Conservation (phyloP, 1,140 invertebrate genomes). For the Polypedilum vanderplanki region DNA sequence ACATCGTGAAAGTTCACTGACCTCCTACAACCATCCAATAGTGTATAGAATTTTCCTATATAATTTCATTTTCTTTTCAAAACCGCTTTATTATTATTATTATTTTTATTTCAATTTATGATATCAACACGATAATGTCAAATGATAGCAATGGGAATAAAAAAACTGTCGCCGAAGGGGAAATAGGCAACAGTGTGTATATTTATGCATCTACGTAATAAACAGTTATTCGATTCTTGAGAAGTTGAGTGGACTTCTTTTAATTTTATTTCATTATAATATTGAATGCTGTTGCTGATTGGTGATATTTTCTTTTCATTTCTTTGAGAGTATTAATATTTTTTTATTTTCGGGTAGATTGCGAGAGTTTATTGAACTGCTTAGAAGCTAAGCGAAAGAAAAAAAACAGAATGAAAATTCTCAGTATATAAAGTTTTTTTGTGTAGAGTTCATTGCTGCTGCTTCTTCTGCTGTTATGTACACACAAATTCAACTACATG, state of each 20-base stretch:
- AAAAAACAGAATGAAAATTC: too few species aligned
- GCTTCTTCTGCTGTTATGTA: not conserved
- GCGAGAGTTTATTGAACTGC: not conserved
- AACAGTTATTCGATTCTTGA: not conserved
- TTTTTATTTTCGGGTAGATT: not conserved
- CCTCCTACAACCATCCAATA: not conserved
- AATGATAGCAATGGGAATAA: not conserved
- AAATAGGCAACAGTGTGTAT: too few species aligned
- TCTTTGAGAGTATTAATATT: not conserved
- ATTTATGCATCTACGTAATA: not conserved
- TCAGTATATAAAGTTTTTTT: not conserved
- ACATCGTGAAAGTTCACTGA: slow-evolving; percentile 7
- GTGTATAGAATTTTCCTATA: slow-evolving; percentile 5
- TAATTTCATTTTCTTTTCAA: not conserved
- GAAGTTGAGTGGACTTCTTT: slow-evolving; percentile 1
- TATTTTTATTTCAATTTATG: not conserved
- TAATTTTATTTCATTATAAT: not conserved
- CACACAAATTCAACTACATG: not conserved
- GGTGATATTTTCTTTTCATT: slow-evolving; percentile 4
- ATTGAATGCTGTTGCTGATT: not conserved
- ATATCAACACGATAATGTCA: not conserved
- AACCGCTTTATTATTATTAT: not conserved
- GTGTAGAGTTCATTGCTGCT: slow-evolving; percentile 4
- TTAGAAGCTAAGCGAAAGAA: not conserved
- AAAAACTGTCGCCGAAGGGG: not conserved